Base-by-base conservation (phyloP, 1,140 invertebrate species). In the Tetragonula clypearis region DNA sequence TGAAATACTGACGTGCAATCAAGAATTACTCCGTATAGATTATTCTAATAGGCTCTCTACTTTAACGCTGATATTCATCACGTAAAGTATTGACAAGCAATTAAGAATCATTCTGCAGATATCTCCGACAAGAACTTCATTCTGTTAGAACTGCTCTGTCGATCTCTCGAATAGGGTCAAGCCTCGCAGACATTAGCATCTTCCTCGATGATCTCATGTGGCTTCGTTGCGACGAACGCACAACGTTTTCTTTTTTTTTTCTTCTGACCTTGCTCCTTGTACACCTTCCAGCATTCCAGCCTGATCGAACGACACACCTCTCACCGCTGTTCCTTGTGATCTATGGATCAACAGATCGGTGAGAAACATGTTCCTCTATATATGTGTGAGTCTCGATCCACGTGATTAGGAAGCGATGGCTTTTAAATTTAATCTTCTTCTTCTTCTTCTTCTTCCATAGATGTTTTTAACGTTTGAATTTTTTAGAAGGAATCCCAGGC, bases 211-310 rank as follows among this genome's bases (percentile, higher is more conserved):
- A 84, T 84, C 77, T 79, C 75, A 58, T 56, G 56, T 84, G 85
- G 77, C 68, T 85, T 88, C 82, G 30, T 35, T 62, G 23, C 62
- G 84, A 62, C 26, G n/a, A 69, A 19, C 41, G 49, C 0, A 49
- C 41, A 49, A 49, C 41, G 41, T 49, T 49, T 66, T 30, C n/a
- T 66, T 66, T 66, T 9, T 21, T 87, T 9, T 65, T 58, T 74
- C 60, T 90, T 88, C 79, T 78, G 88, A 79, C 84, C 86, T 90
- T 88, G 81, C 58, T 80, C 80, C 78, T 78, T 89, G 79, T 23
- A n/a, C 79, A 85, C 83, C 88, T 90, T 77, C 71, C 83, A 56
- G 58, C 88, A 90, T 90, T 90, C 88, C 88, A 75, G 11, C 23
- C 84, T 90, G 86, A 90, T 90, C 84, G 88, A 73, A 74, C 71